Conservation (phyloP, 53 echinoderm and acorn worm species). For the Actinopyga echinites region DNA sequence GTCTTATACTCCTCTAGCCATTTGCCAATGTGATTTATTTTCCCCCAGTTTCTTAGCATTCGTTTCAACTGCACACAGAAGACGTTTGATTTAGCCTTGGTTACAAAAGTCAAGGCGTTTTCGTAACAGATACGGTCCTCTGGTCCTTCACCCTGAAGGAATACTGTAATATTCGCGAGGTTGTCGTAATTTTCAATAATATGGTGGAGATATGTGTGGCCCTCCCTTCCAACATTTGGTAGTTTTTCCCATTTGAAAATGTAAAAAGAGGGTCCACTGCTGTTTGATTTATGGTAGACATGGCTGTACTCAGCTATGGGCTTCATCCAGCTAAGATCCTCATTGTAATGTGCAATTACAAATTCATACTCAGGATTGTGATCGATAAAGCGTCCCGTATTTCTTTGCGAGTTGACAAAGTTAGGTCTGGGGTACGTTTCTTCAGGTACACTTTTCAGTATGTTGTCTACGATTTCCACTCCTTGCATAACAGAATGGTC, state of each 20-base stretch:
- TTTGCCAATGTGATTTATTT: background rate
- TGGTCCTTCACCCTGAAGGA: conserved; percentile 23
- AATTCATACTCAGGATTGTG: background rate
- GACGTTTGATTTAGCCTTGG: background rate
- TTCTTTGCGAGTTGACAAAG: conserved; percentile 45
- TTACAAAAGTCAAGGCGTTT: background rate
- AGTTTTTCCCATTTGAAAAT: conserved; percentile 35
- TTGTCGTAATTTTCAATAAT: conserved; percentile 52
- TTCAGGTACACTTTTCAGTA: conserved; percentile 31
- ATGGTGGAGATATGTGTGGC: conserved; percentile 41
- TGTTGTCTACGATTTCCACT: conserved; percentile 44
- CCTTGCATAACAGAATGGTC: conserved; percentile 63
- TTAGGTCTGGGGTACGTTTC: conserved; percentile 44
- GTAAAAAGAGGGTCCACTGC: background rate
- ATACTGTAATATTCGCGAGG: conserved; percentile 41
- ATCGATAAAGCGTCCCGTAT: conserved; percentile 28
- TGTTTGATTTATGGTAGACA: conserved; percentile 35
- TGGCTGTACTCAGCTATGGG: conserved; percentile 6
- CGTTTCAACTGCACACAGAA: background rate
- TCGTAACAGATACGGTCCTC: background rate
- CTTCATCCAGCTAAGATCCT: conserved; percentile 39
- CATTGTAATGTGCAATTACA: conserved; percentile 42
- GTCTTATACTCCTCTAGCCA: background rate
- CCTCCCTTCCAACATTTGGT: conserved; percentile 48
- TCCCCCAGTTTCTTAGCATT: background rate